Percentiles rank a stretch among this genome's conserved stretches.
phyloP scores from a whole-genome alignment of 2,113 vertebrate genomes.

The Melospiza georgiana region DNA sequence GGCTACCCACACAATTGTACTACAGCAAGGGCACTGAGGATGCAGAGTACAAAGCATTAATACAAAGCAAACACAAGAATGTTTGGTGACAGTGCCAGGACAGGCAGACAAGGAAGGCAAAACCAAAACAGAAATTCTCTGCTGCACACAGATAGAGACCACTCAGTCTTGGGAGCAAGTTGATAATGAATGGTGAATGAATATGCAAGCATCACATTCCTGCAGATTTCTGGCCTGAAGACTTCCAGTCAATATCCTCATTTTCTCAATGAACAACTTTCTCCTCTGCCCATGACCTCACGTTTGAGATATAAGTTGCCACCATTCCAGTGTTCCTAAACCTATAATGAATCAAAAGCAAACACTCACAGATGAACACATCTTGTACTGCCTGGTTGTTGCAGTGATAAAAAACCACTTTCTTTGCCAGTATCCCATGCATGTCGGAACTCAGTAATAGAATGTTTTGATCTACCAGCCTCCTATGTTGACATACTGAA shows the following conservation, averaged over 20 bases:
- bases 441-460: conserved; percentile 33
- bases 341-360: neutral
- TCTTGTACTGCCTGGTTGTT: neutral
- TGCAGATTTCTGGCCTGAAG: neutral
- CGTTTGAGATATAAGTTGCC: neutral
- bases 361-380: neutral
- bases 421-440: conserved; percentile 38
- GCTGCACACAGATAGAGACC: neutral
- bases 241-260: neutral
- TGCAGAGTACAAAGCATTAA: neutral
- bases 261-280: neutral
- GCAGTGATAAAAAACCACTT: conserved; percentile 22
- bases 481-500: conserved; percentile 43
- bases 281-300: neutral
- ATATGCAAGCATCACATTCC: neutral
- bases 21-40: neutral
- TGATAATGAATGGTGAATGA: neutral
- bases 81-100: neutral
- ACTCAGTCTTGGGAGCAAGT: neutral
- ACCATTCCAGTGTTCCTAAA: neutral
- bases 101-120: neutral
- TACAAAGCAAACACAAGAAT: neutral
- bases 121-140: neutral
- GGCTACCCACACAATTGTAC: neutral
- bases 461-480: conserved; percentile 10